These are phyloP conservation scores for Zaprionus nigranus DNA, from an alignment of 1,140 invertebrate species.

Conservation along the genomic window DNA sequence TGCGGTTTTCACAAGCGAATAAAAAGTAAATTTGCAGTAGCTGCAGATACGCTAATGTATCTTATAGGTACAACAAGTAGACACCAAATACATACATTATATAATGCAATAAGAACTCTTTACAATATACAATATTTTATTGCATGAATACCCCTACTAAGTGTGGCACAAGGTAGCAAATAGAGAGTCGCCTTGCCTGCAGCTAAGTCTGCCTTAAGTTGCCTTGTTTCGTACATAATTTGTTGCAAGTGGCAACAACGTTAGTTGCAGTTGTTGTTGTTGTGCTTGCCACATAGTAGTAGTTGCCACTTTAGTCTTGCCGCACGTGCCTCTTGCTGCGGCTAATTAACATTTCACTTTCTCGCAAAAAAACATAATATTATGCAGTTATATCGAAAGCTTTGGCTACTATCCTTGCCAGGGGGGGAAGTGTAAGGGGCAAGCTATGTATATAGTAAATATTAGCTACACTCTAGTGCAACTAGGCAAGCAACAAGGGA, in stretches of 20 bases:
- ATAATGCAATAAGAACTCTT: too few relatives aligned
- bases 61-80: too few relatives aligned
- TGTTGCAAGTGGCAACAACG: conserved; percentile 35
- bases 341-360: conserved; percentile 74
- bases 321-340: conserved; percentile 49
- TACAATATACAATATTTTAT: neutral
- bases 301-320: conserved; percentile 27
- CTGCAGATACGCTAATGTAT: neutral
- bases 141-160: neutral
- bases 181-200: neutral
- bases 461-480: conserved; percentile 13
- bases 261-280: conserved; percentile 11
- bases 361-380: conserved; percentile 55
- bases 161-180: neutral
- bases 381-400: conserved; percentile 58
- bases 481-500: conserved; percentile 31
- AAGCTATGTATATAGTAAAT: conserved; percentile 4
- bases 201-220: conserved; percentile 23
- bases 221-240: conserved; percentile 60
- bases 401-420: conserved; percentile 56
- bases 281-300: neutral
- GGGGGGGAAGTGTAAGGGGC: neutral
- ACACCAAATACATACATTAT: too few relatives aligned
- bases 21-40: conserved; percentile 2
- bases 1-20: conserved; percentile 56